A percentile compares a stretch with the other conserved stretches of the same genome.
Conservation (phyloP, 2,888 invertebrate genomes). For the Tridacna gigas region DNA sequence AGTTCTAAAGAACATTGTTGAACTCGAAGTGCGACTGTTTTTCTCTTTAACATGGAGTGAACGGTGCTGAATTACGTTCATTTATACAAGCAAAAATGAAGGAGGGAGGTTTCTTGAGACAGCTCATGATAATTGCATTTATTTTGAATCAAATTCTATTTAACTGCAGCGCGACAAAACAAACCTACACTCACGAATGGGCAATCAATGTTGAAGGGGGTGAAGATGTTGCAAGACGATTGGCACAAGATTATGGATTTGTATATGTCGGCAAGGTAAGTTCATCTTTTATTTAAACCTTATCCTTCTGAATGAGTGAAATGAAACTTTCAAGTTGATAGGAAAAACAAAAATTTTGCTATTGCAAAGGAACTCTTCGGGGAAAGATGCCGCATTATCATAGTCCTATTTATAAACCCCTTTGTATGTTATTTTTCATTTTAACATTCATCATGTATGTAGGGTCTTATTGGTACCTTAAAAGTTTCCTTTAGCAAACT, state of each 20-base stretch:
- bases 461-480: too few relatives aligned
- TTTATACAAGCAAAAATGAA: constrained; percentile 43
- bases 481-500: too few relatives aligned
- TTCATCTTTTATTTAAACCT: not conserved
- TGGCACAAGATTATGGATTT: constrained; percentile 81
- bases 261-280: constrained; percentile 74
- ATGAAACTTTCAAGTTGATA: too few relatives aligned
- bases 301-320: too few relatives aligned
- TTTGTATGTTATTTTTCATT: too few relatives aligned
- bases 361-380: too few relatives aligned
- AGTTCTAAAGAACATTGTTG: too few relatives aligned
- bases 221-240: constrained; percentile 71
- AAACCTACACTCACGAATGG: constrained; percentile 81
- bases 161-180: constrained; percentile 39
- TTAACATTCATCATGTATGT: too few relatives aligned
- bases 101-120: constrained; percentile 15
- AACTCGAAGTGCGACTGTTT: too few relatives aligned
- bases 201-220: constrained; percentile 82
- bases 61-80: not conserved
- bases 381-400: too few relatives aligned
- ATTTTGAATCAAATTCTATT: constrained; percentile 17
- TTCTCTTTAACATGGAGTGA: not conserved
- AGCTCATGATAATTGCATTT: constrained; percentile 29
- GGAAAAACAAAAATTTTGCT: too few relatives aligned
- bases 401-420: too few relatives aligned